These are phyloP conservation scores for Capitulum mitella DNA, from an alignment of 2,888 invertebrate species.

Conservation along the genomic window DNA sequence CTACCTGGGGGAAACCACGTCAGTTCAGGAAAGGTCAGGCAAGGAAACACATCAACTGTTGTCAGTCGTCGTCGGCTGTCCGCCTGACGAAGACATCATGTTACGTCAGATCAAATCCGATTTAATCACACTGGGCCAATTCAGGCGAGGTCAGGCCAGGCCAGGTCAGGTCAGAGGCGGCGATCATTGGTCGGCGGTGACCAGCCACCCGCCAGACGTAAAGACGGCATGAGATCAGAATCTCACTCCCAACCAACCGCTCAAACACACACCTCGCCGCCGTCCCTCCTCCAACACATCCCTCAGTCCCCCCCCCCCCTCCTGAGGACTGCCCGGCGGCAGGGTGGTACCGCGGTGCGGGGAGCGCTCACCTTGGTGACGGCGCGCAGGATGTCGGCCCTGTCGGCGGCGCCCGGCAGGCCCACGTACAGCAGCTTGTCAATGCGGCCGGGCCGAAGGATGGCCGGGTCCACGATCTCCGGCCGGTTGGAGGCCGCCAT, in stretches of 20 bases:
- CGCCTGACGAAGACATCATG: no score
- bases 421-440: constrained; percentile 87
- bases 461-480: constrained; percentile 93
- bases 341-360: no score
- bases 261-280: background rate
- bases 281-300: background rate
- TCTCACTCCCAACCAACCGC: no score
- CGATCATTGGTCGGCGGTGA: no score
- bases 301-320: background rate
- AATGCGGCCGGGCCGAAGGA: constrained; percentile 80
- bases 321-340: no score
- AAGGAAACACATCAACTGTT: no score
- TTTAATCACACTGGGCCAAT: no score
- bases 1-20: background rate
- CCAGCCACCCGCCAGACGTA: no score
- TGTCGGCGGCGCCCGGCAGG: constrained; percentile 68
- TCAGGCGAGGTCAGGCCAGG: background rate
- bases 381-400: constrained; percentile 78
- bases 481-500: constrained; percentile 95
- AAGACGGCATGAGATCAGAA: no score
- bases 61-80: no score
- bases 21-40: constrained; percentile 15
- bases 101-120: no score
- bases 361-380: constrained; percentile 58
- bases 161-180: background rate